Evolutionary conservation across 1,140 invertebrate species (phyloP).

Genomic region (Leptopilina boulardi): DNA sequence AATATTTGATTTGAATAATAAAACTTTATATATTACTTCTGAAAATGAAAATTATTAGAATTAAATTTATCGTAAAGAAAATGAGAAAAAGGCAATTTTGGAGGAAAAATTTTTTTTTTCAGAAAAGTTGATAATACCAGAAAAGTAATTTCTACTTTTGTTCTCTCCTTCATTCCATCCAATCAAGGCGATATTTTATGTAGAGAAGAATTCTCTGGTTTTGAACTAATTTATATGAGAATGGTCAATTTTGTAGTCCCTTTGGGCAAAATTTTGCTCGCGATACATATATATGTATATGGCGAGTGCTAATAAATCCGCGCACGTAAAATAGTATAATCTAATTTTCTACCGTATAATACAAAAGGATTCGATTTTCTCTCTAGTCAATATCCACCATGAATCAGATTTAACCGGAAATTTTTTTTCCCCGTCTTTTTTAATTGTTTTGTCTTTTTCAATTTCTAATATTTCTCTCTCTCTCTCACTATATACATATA

Average conservation of each 20-base stretch:
- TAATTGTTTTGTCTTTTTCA: too few relatives aligned
- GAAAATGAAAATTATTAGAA: too few relatives aligned
- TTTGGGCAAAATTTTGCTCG: constrained; percentile 44
- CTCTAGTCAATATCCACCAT: not conserved
- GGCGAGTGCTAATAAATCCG: constrained; percentile 46
- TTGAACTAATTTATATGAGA: constrained; percentile 2
- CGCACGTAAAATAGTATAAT: constrained; percentile 47
- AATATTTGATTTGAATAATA: too few relatives aligned
- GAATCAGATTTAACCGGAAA: not conserved
- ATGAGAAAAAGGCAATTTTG: too few relatives aligned
- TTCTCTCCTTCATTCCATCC: not conserved
- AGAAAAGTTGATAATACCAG: not conserved
- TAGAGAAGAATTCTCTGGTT: not conserved
- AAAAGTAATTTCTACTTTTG: not conserved
- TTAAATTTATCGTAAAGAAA: too few relatives aligned
- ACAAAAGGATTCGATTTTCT: constrained; percentile 31
- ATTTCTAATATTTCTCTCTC: too few relatives aligned
- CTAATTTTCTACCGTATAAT: constrained; percentile 52
- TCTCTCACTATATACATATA: too few relatives aligned
- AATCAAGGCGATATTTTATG: not conserved
- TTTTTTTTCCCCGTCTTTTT: not conserved
- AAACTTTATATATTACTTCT: too few relatives aligned
- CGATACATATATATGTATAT: constrained; percentile 32
- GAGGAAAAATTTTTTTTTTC: too few relatives aligned
- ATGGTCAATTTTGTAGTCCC: constrained; percentile 24